Evolutionary conservation across 2,888 invertebrate species (phyloP).

Genomic region (Brachylomia viminalis): DNA sequence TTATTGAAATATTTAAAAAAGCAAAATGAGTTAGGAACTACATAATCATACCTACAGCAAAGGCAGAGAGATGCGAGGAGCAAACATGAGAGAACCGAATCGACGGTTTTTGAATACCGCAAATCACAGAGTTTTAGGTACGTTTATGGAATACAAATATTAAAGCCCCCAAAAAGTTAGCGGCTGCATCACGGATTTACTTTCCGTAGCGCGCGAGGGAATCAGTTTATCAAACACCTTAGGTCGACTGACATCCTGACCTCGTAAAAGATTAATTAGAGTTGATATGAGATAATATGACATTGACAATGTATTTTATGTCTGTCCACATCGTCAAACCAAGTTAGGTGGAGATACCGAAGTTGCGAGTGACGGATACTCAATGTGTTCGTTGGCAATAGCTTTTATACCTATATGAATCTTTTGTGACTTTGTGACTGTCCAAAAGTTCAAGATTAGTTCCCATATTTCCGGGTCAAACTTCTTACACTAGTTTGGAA

Average conservation of each 20-base stretch:
- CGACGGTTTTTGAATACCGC: conserved; percentile 5
- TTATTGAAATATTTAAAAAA: neutral
- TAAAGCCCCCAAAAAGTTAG: conserved; percentile 1
- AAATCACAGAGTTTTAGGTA: conserved; percentile 40
- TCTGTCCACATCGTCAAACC: conserved; percentile 38
- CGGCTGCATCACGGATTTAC: neutral
- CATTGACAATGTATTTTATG: conserved; percentile 53
- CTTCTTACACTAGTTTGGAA: neutral
- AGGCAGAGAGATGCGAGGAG: neutral
- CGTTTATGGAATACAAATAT: conserved; percentile 43
- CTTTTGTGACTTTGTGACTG: conserved; percentile 7
- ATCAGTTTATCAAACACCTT: conserved; percentile 18
- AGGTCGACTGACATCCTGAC: conserved; percentile 33
- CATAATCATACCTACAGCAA: neutral
- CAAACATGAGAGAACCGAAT: neutral
- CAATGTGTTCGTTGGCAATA: conserved; percentile 8
- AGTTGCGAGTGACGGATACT: conserved; percentile 17
- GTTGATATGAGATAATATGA: conserved; percentile 37
- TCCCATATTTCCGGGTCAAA: neutral
- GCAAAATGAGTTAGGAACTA: neutral
- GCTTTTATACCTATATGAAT: conserved; percentile 3
- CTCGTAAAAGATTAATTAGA: conserved; percentile 55
- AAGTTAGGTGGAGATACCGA: conserved; percentile 35
- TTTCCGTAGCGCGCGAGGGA: neutral
- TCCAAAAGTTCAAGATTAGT: conserved; percentile 20